Evolutionary conservation across 2,113 vertebrate genomes (phyloP).

Genomic region (Chrysochloris asiatica): DNA sequence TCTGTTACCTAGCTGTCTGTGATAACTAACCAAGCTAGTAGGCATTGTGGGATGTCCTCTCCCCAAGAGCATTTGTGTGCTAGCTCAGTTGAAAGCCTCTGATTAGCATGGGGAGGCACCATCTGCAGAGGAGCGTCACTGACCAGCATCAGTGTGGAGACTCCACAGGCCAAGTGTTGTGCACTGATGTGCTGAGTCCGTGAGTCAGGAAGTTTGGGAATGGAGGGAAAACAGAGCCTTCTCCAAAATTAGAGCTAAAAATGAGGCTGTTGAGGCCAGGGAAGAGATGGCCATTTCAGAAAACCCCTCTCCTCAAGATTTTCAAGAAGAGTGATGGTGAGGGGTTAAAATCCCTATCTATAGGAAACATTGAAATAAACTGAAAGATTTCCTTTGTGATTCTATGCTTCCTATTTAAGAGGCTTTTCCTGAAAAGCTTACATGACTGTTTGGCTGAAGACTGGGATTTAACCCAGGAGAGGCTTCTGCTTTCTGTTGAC

Average conservation of each 20-base stretch:
- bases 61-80: background rate
- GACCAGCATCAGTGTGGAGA: background rate
- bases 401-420: background rate
- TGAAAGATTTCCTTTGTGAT: no score
- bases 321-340: background rate
- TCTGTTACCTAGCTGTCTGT: no score
- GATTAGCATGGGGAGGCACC: accelerated
- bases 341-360: background rate
- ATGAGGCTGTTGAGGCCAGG: background rate
- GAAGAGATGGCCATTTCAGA: background rate
- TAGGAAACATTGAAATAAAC: background rate
- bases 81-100: background rate
- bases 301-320: background rate
- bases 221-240: background rate
- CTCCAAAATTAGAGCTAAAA: background rate
- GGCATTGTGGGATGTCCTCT: no score
- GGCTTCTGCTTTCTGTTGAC: background rate
- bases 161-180: accelerated
- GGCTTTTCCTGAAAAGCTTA: background rate
- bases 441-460: background rate
- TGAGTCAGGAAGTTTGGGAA: background rate
- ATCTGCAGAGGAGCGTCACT: background rate
- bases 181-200: background rate
- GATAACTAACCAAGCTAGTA: no score
- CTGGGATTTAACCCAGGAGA: background rate